These are phyloP conservation scores for Chorisops tibialis DNA, from an alignment of 2,888 invertebrate genomes.

Conservation along the genomic window DNA sequence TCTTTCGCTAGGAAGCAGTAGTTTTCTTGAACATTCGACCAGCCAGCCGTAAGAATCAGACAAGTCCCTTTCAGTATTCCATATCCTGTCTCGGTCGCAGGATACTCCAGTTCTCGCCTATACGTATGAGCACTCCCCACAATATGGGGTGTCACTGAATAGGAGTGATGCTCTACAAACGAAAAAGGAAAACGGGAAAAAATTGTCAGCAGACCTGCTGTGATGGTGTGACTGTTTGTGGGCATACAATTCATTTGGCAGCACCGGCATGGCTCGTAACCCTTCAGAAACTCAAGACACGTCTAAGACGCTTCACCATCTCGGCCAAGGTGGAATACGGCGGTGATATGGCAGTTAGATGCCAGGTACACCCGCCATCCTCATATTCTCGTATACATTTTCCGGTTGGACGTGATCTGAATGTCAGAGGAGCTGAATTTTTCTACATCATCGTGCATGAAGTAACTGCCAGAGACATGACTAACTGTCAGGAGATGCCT, in stretches of 20 bases:
- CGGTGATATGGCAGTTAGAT: constrained; percentile 20
- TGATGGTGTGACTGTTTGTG: constrained; percentile 5
- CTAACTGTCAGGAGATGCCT: neutral
- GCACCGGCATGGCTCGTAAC: neutral
- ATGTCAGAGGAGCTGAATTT: constrained; percentile 1
- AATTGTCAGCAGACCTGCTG: constrained; percentile 8
- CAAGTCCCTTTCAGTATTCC: constrained; percentile 7
- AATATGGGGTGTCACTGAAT: neutral
- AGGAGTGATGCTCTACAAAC: no score
- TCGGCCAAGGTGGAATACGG: neutral
- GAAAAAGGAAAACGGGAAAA: no score
- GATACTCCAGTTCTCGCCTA: neutral
- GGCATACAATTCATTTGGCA: constrained; percentile 20
- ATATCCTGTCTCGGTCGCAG: neutral
- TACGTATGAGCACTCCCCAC: neutral
- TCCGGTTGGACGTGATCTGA: constrained; percentile 7
- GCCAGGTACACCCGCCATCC: constrained; percentile 16
- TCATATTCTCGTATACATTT: constrained; percentile 8
- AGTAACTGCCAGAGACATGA: constrained; percentile 1
- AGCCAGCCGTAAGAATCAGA: neutral
- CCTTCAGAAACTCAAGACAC: constrained; percentile 14
- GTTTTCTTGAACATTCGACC: constrained; percentile 19
- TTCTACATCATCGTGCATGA: constrained; percentile 2
- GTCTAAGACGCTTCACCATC: constrained; percentile 20
- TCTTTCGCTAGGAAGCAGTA: neutral